Base-by-base conservation (phyloP, 2,113 vertebrate species). In the Cardinalis cardinalis region DNA sequence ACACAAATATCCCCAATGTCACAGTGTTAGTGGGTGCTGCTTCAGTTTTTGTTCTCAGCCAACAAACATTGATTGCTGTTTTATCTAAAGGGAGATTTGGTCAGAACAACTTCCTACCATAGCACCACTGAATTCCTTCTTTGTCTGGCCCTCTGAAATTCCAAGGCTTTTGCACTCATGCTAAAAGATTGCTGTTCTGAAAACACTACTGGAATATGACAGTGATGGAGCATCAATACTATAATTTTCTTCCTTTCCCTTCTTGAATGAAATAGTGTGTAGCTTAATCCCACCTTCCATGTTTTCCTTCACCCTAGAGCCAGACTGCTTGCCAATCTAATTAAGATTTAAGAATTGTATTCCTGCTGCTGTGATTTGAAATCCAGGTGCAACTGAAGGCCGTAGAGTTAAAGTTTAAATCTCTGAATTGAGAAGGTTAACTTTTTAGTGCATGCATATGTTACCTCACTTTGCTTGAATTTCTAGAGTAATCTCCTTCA, bases 301-400 rank as follows among this genome's bases (percentile, higher is more conserved):
- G 68, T 92, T 95, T 89, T 77, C 71, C 76, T 59, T 95, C 91
- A 61, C 68, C 43, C 43, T 75, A 51, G 60, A 58, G 40, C 73
- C 94, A 78, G 32, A 65, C 65, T 88, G 38, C 74, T 94, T 93
- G 60, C 49, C 40, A 90, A 25, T 86, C 88, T 96, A 96, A 97
- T 97, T 96, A 97, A 96, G 90, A 95, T 96, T 95, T 97, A 92
- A 95, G 90, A 90, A 86, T 82, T 85, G 40, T 71, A 82, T 71
- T 59, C 92, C 53, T 34, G 55, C 56, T 82, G 38, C 88, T 95
- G 68, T 0, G 8, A 87, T 93, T 85, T 96, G 58, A 96, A 97
- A 93, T 86, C 84, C 77, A 87, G 64, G 90, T 95, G 59, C 77
- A 88, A 69, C 48, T 69, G 72, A 95, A 96, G 48, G 59, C 89